Conservation (phyloP, 2,797 vertebrate species). For the Sylvilagus floridanus region DNA sequence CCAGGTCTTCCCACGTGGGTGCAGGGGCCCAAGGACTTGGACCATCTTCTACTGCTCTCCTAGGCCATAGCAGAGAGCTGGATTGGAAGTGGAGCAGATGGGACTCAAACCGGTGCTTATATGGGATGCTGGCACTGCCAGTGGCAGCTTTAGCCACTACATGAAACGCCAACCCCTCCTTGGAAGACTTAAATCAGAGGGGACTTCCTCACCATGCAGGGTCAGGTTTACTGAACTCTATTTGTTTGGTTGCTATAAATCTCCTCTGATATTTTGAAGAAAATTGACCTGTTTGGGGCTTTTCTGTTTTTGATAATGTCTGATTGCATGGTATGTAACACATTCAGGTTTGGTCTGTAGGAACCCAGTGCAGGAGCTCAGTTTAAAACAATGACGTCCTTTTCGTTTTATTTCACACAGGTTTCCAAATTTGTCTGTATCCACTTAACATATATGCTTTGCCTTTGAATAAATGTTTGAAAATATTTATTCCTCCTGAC, state of each 20-base stretch:
- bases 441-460: background rate
- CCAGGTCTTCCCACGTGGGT: too few relatives aligned
- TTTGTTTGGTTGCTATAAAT: background rate
- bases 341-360: background rate
- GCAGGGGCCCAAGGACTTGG: too few relatives aligned
- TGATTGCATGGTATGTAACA: background rate
- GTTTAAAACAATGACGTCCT: background rate
- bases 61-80: too few relatives aligned
- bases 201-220: background rate
- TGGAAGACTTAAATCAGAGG: background rate
- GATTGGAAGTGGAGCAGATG: too few relatives aligned
- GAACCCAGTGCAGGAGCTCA: background rate
- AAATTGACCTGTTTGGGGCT: background rate
- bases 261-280: background rate
- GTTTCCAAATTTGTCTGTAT: conserved; percentile 40
- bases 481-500: background rate
- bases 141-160: too few relatives aligned
- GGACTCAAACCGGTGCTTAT: too few relatives aligned
- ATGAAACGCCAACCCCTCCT: background rate
- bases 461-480: conserved; percentile 43
- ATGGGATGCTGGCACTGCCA: too few relatives aligned
- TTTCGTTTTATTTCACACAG: background rate
- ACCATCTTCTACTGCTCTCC: too few relatives aligned
- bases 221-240: background rate
- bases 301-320: background rate